Evolutionary conservation across 2,113 vertebrate species (phyloP).

Genomic region (Lasiurus borealis): DNA sequence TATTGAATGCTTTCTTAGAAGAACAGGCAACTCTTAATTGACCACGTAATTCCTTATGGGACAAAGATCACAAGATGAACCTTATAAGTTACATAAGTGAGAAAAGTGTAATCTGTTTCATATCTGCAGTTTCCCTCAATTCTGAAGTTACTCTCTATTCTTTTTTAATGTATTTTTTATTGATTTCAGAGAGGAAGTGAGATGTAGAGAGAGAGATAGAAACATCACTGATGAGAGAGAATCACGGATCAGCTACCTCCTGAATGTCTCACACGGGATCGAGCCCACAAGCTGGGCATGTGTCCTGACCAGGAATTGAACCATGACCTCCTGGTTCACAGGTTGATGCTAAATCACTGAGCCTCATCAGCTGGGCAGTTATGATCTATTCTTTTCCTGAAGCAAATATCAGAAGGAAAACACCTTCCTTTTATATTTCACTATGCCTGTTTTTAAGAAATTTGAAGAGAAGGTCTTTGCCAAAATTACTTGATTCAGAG

Average conservation of each 20-base stretch:
- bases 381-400: not conserved
- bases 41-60: not conserved
- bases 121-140: not conserved
- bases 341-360: no score
- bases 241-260: no score
- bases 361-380: no score
- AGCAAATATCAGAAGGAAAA: conserved; percentile 2
- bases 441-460: conserved; percentile 37
- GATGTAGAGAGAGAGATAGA: no score
- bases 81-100: not conserved
- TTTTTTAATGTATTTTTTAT: not conserved
- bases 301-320: no score
- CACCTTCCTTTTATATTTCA: conserved; percentile 13
- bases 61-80: conserved; percentile 30
- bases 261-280: no score
- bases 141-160: not conserved
- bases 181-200: no score
- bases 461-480: conserved; percentile 26
- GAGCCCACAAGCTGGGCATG: no score
- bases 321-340: no score
- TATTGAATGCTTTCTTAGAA: conserved; percentile 11
- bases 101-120: not conserved
- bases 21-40: conserved; percentile 25
- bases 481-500: not conserved
- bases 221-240: no score